These are phyloP conservation scores for Calidris pugnax DNA, from an alignment of 2,113 vertebrate genomes.

Conservation along the genomic window DNA sequence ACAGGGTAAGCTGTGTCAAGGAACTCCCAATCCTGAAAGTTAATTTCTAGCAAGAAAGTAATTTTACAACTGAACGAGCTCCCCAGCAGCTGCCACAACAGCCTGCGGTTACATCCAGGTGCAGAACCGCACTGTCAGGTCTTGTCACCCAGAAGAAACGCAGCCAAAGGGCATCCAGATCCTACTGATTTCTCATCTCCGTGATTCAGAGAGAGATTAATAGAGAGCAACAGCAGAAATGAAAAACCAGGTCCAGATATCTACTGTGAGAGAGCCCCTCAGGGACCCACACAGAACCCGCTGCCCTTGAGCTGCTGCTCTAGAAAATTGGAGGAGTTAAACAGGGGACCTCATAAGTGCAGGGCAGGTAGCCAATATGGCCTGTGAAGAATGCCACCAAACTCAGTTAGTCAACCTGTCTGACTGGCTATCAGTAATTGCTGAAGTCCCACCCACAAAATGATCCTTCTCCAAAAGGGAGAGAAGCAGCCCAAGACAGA, in stretches of 20 bases:
- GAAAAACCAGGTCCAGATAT: not conserved
- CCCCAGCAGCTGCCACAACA: slow-evolving; percentile 8
- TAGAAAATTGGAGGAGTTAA: fast-evolving
- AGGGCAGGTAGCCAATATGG: not conserved
- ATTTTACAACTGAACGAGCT: slow-evolving; percentile 1
- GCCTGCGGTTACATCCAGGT: slow-evolving; percentile 37
- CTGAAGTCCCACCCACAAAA: not conserved
- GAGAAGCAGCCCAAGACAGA: not conserved
- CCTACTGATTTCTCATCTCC: not conserved
- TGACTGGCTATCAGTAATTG: not conserved
- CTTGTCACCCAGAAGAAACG: not conserved
- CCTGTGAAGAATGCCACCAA: not conserved
- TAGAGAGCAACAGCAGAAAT: not conserved
- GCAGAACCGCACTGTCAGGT: not conserved
- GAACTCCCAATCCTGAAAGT: not conserved
- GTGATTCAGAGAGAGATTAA: not conserved
- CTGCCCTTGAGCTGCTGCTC: not conserved
- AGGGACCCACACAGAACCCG: not conserved
- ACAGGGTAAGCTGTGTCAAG: not conserved
- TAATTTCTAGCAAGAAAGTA: not conserved
- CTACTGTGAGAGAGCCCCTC: not conserved
- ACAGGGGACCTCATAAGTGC: not conserved
- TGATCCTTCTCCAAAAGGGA: fast-evolving
- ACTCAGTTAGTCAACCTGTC: not conserved
- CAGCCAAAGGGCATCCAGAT: slow-evolving; percentile 18